Evolutionary conservation across 2,113 vertebrate genomes (phyloP), one percentile per base, ranked within the genome.

Genomic region (Pelodiscus sinensis): DNA sequence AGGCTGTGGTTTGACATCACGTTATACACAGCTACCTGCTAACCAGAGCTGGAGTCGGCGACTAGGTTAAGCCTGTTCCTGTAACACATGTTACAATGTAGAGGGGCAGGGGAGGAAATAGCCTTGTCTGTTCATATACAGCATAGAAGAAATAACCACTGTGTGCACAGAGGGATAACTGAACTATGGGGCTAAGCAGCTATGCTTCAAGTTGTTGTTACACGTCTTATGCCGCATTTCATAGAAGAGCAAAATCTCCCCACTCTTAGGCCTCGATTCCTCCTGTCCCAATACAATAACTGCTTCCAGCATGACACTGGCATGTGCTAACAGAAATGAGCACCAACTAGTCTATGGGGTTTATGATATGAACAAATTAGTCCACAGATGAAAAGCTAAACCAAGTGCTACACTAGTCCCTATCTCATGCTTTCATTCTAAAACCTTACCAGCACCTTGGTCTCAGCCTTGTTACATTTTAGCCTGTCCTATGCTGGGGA

Each of bases 11-110:
- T 81, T 71, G 73, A n/a, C 92, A 89, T 79, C 87, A 54, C 87
- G 91, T 91, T 90, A 95, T 85, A 94, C 54, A 88, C 87, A 89
- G 91, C 52, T 82, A 84, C 90, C 90, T 95, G 87, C 91, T 5
- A 75, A 77, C 68, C 55, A 80, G 35, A 77, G 38, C 57, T 51
- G 80, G 82, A 90, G 52, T 51, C 38, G 19, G 38, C 0, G 44
- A 58, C 35, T 52, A 82, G 88, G 92, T 87, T 77, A 94, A 82
- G 62, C 88, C 77, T 92, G 88, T 93, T 87, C 79, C 29, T 91
- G 83, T 79, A 81, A 92, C 58, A 81, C 13, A 60, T 56, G 85
- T 75, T 54, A 60, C 55, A 94, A 87, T 62, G 84, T 1, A 55
- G 56, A 73, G 81, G 79, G 94, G 90, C 51, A 35, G 58, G 84